A percentile compares a stretch with the other conserved stretches of the same genome.
phyloP scores from a whole-genome alignment of 1,140 invertebrate species.

The Aphelinus atriplicis region DNA sequence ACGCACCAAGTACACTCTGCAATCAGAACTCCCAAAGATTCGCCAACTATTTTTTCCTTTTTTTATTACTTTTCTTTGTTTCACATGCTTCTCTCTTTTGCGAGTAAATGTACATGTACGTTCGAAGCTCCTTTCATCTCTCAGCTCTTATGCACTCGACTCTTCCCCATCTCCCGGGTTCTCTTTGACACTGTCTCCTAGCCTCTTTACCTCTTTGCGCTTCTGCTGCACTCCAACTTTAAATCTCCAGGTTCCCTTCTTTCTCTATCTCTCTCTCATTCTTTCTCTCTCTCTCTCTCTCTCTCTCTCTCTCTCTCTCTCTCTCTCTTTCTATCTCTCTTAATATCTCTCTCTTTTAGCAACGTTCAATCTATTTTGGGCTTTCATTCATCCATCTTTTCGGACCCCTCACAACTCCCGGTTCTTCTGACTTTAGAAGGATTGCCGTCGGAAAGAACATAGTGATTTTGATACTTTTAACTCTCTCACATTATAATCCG shows the following conservation, averaged over 20 bases:
- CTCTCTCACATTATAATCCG: conserved; percentile 58
- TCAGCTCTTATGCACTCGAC: conserved; percentile 29
- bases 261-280: no score
- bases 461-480: conserved; percentile 65
- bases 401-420: no score
- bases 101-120: conserved; percentile 8
- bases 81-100: background rate
- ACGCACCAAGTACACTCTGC: background rate
- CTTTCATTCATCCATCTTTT: conserved; percentile 21
- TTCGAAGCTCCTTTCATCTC: conserved; percentile 23
- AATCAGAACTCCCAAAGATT: conserved; percentile 28
- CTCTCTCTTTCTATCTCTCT: no score
- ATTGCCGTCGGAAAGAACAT: conserved; percentile 44
- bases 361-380: background rate
- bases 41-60: conserved; percentile 37
- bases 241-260: conserved; percentile 3
- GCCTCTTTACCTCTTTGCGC: conserved; percentile 37
- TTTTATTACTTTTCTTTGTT: background rate
- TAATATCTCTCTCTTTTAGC: no score
- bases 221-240: conserved; percentile 28
- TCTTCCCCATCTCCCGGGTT: conserved; percentile 23
- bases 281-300: no score
- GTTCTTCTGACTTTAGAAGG: no score
- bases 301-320: no score
- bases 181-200: conserved; percentile 45